Evolutionary conservation across 1,140 invertebrate genomes (phyloP).

Genomic region (Megalopta genalis): DNA sequence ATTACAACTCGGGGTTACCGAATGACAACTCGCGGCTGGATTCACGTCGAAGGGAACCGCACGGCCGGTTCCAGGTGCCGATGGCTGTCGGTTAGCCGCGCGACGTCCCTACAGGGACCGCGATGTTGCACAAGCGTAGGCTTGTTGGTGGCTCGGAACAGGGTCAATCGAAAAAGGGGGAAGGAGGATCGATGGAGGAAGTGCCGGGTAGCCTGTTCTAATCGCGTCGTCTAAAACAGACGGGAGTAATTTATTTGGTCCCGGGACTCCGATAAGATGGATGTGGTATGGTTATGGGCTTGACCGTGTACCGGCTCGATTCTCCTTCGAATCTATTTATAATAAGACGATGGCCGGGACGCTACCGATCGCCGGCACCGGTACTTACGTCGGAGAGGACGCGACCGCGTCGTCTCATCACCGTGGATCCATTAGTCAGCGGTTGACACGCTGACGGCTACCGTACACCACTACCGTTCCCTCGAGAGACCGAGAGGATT

Average conservation of each 20-base stretch:
- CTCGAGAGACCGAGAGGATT: constrained; percentile 62
- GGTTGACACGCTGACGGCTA: constrained; percentile 75
- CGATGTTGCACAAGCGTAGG: background rate
- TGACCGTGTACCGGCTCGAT: constrained; percentile 40
- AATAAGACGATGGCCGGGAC: constrained; percentile 63
- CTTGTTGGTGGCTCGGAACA: background rate
- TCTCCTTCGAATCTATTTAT: constrained; percentile 70
- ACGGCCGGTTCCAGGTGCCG: too few relatives aligned
- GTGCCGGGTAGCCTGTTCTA: constrained; percentile 34
- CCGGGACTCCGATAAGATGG: constrained; percentile 63
- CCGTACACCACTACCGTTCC: constrained; percentile 63
- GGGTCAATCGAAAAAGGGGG: constrained; percentile 8
- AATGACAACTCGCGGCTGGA: too few relatives aligned
- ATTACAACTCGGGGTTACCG: too few relatives aligned
- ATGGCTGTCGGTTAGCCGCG: too few relatives aligned
- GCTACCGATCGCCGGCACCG: constrained; percentile 54
- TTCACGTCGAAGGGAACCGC: too few relatives aligned
- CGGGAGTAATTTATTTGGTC: constrained; percentile 62
- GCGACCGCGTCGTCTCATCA: constrained; percentile 72
- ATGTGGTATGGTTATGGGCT: constrained; percentile 58
- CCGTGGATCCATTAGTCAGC: constrained; percentile 74
- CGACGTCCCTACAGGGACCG: background rate
- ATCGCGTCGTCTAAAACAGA: constrained; percentile 52
- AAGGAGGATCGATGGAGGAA: constrained; percentile 3
- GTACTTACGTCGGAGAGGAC: constrained; percentile 53